Conservation (phyloP, 2,888 invertebrate genomes). For the Eristalis arbustorum region DNA sequence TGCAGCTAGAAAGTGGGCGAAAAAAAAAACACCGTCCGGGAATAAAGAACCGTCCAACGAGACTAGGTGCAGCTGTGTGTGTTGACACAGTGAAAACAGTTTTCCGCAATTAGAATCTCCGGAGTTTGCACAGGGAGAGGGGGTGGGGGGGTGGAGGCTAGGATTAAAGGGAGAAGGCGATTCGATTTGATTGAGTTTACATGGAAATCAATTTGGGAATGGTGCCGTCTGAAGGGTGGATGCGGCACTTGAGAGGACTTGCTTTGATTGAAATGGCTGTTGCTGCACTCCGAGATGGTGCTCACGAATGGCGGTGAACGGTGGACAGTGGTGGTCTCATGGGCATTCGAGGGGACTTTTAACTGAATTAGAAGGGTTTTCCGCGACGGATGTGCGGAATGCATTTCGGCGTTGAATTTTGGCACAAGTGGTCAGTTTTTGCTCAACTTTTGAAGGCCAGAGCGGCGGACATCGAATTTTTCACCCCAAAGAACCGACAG, state of each 20-base stretch:
- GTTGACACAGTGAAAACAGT: constrained; percentile 50
- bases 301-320: background rate
- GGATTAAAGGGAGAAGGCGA: no score
- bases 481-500: no score
- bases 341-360: background rate
- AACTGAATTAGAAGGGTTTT: background rate
- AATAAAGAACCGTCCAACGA: background rate
- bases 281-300: background rate
- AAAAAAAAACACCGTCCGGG: background rate
- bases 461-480: no score
- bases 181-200: background rate
- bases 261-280: background rate
- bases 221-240: background rate
- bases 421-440: no score
- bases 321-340: background rate
- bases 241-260: background rate
- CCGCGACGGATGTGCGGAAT: background rate
- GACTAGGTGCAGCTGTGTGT: constrained; percentile 4
- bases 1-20: background rate
- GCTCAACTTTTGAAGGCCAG: no score
- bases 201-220: background rate
- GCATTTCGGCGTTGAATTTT: background rate
- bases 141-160: no score
- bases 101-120: constrained; percentile 63
- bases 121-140: constrained; percentile 7